These are phyloP conservation scores for Achatina immaculata DNA, from an alignment of 1,140 invertebrate species.

Conservation along the genomic window DNA sequence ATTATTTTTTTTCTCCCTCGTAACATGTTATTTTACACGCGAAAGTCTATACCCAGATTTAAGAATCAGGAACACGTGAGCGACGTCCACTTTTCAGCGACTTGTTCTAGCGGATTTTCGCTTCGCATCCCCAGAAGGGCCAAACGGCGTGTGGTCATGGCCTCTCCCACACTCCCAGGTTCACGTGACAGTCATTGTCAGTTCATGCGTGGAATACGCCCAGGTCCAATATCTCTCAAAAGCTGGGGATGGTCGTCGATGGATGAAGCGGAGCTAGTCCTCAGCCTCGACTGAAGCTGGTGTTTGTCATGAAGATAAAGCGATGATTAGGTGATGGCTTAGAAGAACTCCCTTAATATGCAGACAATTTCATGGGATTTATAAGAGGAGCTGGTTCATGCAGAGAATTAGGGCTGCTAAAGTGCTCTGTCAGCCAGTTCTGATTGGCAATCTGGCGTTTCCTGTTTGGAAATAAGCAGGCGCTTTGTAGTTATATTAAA, in stretches of 20 bases:
- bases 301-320: conserved; percentile 4
- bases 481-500: too few species aligned
- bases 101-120: conserved; percentile 2
- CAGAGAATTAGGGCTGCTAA: too few species aligned
- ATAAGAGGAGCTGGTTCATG: too few species aligned
- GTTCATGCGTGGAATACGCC: neutral
- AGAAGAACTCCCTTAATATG: neutral
- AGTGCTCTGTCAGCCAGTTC: too few species aligned
- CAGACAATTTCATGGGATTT: too few species aligned
- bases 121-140: neutral
- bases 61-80: neutral
- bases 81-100: neutral
- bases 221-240: conserved; percentile 18
- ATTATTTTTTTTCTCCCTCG: conserved; percentile 6
- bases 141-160: neutral
- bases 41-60: neutral
- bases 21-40: conserved; percentile 32
- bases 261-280: neutral
- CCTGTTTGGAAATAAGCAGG: too few species aligned
- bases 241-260: neutral
- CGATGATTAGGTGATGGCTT: neutral
- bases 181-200: conserved; percentile 25
- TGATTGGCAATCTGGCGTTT: too few species aligned
- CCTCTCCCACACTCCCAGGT: neutral
- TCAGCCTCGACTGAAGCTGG: neutral